phyloP scores from a whole-genome alignment of 2,797 vertebrate species.

The Epinephelus coioides region DNA sequence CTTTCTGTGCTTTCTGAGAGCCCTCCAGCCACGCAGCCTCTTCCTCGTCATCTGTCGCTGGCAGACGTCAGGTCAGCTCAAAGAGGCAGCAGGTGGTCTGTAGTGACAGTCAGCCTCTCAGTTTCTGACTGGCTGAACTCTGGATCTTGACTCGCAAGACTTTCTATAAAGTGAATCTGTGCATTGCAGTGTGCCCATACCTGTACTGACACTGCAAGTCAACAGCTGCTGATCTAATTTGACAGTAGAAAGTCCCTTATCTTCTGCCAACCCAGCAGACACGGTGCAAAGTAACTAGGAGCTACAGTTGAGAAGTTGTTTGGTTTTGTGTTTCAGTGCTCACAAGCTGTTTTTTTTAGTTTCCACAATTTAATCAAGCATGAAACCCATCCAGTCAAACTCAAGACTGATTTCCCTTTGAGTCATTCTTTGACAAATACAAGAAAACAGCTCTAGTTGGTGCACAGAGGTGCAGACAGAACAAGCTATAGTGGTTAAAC shows the following conservation, averaged over 20 bases:
- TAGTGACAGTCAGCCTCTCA: slow-evolving; percentile 53
- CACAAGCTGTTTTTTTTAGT: slow-evolving; percentile 26
- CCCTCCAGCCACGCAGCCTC: slow-evolving; percentile 70
- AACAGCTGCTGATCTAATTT: slow-evolving; percentile 58
- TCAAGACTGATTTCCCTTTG: slow-evolving; percentile 50
- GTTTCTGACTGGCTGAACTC: slow-evolving; percentile 45
- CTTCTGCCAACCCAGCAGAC: slow-evolving; percentile 16
- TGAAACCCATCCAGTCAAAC: slow-evolving; percentile 47
- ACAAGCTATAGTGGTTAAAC: background rate
- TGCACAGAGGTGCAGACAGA: slow-evolving; percentile 5
- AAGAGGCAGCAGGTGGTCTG: slow-evolving; percentile 75
- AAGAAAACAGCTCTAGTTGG: slow-evolving; percentile 15
- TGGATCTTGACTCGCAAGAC: slow-evolving; percentile 29
- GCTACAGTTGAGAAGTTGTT: slow-evolving; percentile 27
- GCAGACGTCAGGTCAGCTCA: slow-evolving; percentile 72
- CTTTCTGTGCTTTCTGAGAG: slow-evolving; percentile 58
- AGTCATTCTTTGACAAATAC: slow-evolving; percentile 39
- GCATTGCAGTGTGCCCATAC: slow-evolving; percentile 8
- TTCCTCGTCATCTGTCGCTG: slow-evolving; percentile 77
- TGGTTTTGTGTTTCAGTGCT: slow-evolving; percentile 43
- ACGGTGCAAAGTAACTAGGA: slow-evolving; percentile 21
- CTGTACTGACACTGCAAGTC: slow-evolving; percentile 27
- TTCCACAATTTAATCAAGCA: slow-evolving; percentile 46
- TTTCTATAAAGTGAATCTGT: slow-evolving; percentile 25
- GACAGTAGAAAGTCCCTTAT: slow-evolving; percentile 59